These are phyloP conservation scores for Siniperca scherzeri DNA, from an alignment of 2,797 vertebrate species.

Conservation along the genomic window DNA sequence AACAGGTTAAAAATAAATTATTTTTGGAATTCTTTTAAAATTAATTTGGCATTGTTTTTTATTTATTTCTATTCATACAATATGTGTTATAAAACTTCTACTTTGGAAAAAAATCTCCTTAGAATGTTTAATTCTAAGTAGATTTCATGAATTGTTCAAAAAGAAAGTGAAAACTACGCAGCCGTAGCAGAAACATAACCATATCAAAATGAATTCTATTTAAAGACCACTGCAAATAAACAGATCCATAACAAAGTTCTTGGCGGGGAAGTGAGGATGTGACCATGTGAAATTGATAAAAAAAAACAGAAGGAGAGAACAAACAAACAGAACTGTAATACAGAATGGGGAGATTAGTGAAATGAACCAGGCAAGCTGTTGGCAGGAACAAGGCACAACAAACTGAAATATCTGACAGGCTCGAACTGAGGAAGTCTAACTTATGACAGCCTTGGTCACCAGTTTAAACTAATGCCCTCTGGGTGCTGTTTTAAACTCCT, in stretches of 20 bases:
- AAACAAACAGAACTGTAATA: slow-evolving; percentile 59
- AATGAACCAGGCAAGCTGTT: slow-evolving; percentile 57
- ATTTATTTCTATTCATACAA: neutral
- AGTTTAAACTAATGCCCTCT: slow-evolving; percentile 31
- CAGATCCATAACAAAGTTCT: slow-evolving; percentile 35
- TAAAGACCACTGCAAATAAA: slow-evolving; percentile 43
- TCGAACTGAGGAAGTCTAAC: neutral
- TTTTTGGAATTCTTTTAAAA: neutral
- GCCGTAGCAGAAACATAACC: slow-evolving; percentile 29
- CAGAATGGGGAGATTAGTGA: slow-evolving; percentile 58
- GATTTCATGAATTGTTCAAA: slow-evolving; percentile 7
- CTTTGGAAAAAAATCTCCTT: neutral
- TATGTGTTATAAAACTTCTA: neutral
- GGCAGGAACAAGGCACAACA: slow-evolving; percentile 38
- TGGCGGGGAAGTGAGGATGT: slow-evolving; percentile 24
- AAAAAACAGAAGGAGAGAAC: slow-evolving; percentile 52
- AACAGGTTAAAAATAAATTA: neutral
- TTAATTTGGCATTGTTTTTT: neutral
- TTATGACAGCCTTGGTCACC: slow-evolving; percentile 17
- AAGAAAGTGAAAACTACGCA: slow-evolving; percentile 14
- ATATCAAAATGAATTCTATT: slow-evolving; percentile 40
- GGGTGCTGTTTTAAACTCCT: slow-evolving; percentile 9
- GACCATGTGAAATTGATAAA: slow-evolving; percentile 51
- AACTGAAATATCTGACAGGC: slow-evolving; percentile 33
- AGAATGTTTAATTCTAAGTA: neutral